Percentiles rank a stretch among this genome's conserved stretches.
phyloP scores from a whole-genome alignment of 2,113 vertebrate genomes.

The Protobothrops flavoviridis region DNA sequence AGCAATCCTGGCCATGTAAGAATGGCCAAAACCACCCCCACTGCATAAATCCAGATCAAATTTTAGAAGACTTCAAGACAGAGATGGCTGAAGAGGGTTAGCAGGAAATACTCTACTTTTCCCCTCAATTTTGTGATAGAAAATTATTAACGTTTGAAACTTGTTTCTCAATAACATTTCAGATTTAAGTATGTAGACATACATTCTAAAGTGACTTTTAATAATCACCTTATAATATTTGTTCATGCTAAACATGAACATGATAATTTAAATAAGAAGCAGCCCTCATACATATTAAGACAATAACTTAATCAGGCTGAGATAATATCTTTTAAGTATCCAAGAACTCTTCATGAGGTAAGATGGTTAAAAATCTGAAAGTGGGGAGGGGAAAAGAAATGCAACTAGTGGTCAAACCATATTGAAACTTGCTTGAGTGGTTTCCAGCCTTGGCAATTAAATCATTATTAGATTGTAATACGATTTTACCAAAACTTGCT shows the following conservation, averaged over 20 bases:
- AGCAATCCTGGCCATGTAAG: too few species aligned
- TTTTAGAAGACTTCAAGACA: too few species aligned
- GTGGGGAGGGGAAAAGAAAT: too few species aligned
- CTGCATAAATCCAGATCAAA: too few species aligned
- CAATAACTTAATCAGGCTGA: neutral
- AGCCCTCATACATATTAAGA: neutral
- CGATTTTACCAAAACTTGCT: neutral
- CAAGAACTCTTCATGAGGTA: neutral
- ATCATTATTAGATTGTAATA: neutral
- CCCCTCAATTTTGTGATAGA: neutral
- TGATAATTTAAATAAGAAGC: neutral
- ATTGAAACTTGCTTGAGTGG: neutral
- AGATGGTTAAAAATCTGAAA: neutral
- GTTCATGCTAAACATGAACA: neutral
- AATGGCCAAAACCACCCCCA: too few species aligned
- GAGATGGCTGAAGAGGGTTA: too few species aligned
- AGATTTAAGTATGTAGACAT: neutral
- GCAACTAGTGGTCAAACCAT: neutral
- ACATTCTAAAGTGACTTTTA: neutral
- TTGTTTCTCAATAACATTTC: neutral
- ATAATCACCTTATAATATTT: neutral
- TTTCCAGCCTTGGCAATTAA: neutral
- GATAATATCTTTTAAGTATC: neutral
- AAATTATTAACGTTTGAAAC: neutral
- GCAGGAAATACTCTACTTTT: neutral